Percentiles rank a stretch among this genome's conserved stretches.
These are phyloP conservation scores for Hormaphis cornu DNA, from an alignment of 1,140 invertebrate species.

Conservation along the genomic window DNA sequence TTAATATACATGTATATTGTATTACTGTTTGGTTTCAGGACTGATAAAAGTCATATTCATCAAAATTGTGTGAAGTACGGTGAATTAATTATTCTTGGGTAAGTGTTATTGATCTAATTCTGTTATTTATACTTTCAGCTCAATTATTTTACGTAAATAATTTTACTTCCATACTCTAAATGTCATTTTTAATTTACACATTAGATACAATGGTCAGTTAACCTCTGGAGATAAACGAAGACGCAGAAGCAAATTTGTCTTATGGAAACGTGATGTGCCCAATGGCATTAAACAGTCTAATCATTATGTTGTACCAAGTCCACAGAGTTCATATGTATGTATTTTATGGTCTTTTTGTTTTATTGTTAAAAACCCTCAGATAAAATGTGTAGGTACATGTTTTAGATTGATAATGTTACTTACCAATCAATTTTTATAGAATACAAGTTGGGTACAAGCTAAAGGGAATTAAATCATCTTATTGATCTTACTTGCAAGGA, in stretches of 20 bases:
- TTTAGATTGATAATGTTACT: background rate
- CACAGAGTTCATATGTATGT: conserved; percentile 56
- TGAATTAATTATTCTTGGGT: conserved; percentile 88
- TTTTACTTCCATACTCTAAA: background rate
- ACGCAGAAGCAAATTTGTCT: conserved; percentile 84
- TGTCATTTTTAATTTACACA: conserved; percentile 15
- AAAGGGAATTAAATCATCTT: no score
- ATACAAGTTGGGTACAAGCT: no score
- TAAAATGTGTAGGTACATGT: no score
- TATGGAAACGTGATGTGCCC: conserved; percentile 69
- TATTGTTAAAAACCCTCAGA: background rate
- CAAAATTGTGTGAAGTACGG: conserved; percentile 78
- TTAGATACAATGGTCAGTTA: conserved; percentile 89
- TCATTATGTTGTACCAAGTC: conserved; percentile 90
- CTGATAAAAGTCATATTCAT: conserved; percentile 27
- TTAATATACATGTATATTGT: background rate
- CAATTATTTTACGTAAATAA: background rate
- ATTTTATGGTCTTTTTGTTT: background rate
- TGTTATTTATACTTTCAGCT: background rate
- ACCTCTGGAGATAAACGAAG: conserved; percentile 79
- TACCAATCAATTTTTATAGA: no score
- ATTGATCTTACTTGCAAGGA: no score
- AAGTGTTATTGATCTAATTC: conserved; percentile 42
- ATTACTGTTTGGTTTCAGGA: conserved; percentile 12
- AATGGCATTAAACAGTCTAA: conserved; percentile 91